Evolutionary conservation across 2,113 vertebrate genomes (phyloP).

Genomic region (Mus pahari): DNA sequence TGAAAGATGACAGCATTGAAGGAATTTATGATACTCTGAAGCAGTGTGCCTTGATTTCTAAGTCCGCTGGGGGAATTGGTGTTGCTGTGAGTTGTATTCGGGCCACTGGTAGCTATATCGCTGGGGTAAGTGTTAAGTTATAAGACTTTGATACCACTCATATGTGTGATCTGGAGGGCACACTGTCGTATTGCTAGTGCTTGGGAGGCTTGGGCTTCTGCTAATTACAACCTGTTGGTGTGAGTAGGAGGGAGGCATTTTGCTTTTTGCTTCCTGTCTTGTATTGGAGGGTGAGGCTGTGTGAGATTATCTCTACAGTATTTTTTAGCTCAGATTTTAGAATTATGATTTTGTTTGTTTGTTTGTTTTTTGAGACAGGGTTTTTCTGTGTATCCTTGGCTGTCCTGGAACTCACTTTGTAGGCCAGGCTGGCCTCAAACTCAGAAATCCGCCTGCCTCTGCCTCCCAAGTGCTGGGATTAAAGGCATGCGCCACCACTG

Average conservation of each 20-base stretch:
- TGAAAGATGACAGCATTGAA: conserved; percentile 98
- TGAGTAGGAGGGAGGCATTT: conserved; percentile 51
- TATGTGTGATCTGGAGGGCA: background rate
- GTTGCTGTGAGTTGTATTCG: conserved; percentile 97
- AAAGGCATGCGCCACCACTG: too few relatives aligned
- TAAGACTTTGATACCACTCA: conserved; percentile 14
- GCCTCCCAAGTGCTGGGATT: too few relatives aligned
- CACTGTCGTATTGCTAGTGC: background rate
- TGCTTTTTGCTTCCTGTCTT: background rate
- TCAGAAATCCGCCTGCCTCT: too few relatives aligned
- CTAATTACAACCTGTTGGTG: background rate
- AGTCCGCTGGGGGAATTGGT: conserved; percentile 97
- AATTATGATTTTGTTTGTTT: background rate
- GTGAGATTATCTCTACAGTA: background rate
- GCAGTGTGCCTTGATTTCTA: conserved; percentile 97
- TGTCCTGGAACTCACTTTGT: too few relatives aligned
- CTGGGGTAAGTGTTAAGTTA: conserved; percentile 90
- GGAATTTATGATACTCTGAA: conserved; percentile 98
- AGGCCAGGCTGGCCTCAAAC: too few relatives aligned
- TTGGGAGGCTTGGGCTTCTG: conserved; percentile 1
- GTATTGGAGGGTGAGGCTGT: conserved; percentile 17
- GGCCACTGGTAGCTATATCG: conserved; percentile 97
- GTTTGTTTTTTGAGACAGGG: too few relatives aligned
- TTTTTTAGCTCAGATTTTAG: conserved; percentile 60
- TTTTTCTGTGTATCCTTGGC: too few relatives aligned